Base-by-base conservation (phyloP, 2,888 invertebrate genomes). In the Metallyticus violacea region DNA sequence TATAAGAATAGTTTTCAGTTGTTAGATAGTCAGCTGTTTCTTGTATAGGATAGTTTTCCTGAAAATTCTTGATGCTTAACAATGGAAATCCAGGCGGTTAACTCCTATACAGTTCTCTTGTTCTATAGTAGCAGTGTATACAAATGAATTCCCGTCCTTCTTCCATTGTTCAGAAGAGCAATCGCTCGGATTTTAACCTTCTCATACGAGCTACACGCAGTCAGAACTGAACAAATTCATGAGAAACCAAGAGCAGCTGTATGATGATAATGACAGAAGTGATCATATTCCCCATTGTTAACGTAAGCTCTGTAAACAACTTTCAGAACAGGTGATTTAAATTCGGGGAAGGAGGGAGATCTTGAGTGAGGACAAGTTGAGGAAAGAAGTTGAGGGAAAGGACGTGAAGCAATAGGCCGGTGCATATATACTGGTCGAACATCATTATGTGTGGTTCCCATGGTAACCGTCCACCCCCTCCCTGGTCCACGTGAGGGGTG, bases 391-490 rank as follows among this genome's bases (percentile, higher is more conserved):
- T 62, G 30, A 77, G 26, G 82, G 28, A 40, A 40, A 79, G 40
- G 82, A 77, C 26, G 27, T 26, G 79, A 79, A 79, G 78, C 83
- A 83, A 83, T 77, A 83, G 77, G 77, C 77, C 77, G 77, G 30
- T 83, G 83, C 78, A 79, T 79, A 78, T 85, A 78, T 79, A 78
- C 79, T 86, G 87, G 87, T 86, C 87, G 87, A 87, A 87, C 85
- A 87, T 87, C 87, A 87, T 87, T 87, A 87, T 86, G 86, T 86
- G 87, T 84, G 84, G 87, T 87, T 85, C 85, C 85, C 87, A 87
- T 87, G 80, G 87, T 81, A 87, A 87, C 87, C 81, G 40, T 62
- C 30, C 81, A 81, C 81, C 81, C 81, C 40, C 81, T 81, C 40
- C 40, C 81, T 83, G 76, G 25, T 85, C 80, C 85, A 87, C 84